Conservation (phyloP, 2,888 invertebrate species). For the Anarsia innoxiella region DNA sequence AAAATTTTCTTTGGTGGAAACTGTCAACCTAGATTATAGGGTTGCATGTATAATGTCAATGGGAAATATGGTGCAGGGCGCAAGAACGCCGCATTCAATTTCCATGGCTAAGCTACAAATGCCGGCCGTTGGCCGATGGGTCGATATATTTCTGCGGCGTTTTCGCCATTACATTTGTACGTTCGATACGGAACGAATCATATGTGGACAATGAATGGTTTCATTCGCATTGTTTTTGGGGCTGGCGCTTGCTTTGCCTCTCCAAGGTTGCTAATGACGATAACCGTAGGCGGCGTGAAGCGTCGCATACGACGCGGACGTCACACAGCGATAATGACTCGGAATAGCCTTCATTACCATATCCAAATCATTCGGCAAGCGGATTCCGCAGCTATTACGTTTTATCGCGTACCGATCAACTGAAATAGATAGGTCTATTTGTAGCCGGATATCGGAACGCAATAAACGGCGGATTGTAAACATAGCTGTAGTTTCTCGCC, state of each 20-base stretch:
- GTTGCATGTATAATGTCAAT: conserved; percentile 27
- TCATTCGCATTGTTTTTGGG: conserved; percentile 30
- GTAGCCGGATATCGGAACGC: conserved; percentile 26
- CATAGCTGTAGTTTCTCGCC: conserved; percentile 6
- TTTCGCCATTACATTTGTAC: conserved; percentile 38
- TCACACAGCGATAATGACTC: conserved; percentile 19
- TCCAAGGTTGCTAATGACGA: conserved; percentile 32
- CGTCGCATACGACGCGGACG: conserved; percentile 8
- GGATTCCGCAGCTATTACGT: conserved; percentile 6
- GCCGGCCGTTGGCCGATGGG: conserved; percentile 49
- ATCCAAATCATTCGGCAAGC: conserved; percentile 10
- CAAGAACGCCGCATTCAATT: conserved; percentile 46
- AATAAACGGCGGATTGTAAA: conserved; percentile 9
- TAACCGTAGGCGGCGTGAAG: conserved; percentile 30
- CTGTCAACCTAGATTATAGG: conserved; percentile 13
- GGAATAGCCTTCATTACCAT: conserved; percentile 11
- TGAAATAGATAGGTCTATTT: conserved; percentile 36
- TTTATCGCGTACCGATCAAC: conserved; percentile 22
- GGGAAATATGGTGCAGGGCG: conserved; percentile 35
- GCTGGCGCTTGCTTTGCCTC: conserved; percentile 24
- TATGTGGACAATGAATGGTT: conserved; percentile 19
- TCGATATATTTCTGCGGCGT: conserved; percentile 70
- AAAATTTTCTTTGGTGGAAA: no score
- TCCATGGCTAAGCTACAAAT: conserved; percentile 39
- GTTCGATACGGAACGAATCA: background rate